These are phyloP conservation scores for Ochotona curzoniae DNA, from an alignment of 2,113 vertebrate genomes.

Conservation along the genomic window DNA sequence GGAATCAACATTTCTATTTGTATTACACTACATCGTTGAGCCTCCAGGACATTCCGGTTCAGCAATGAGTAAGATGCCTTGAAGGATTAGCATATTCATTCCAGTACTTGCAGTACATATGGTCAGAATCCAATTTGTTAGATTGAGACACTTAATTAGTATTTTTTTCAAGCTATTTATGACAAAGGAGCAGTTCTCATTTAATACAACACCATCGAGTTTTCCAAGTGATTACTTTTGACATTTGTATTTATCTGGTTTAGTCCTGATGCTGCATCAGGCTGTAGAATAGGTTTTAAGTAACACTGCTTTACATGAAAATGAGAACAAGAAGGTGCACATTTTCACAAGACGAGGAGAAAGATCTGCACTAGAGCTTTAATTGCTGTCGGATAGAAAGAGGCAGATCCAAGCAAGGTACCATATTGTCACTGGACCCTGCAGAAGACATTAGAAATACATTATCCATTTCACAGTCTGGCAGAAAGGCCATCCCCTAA, in stretches of 20 bases:
- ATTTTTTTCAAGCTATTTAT: background rate
- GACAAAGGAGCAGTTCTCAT: background rate
- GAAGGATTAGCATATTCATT: background rate
- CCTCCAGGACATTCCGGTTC: background rate
- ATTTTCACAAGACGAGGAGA: constrained; percentile 37
- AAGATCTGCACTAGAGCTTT: background rate
- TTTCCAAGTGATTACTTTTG: constrained; percentile 43
- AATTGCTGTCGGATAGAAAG: background rate
- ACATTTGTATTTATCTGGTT: background rate
- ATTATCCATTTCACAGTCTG: background rate
- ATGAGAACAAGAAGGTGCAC: background rate
- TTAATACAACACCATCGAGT: background rate
- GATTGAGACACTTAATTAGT: background rate
- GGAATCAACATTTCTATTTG: background rate
- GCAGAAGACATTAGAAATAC: background rate
- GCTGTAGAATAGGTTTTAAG: background rate
- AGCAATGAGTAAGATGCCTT: background rate
- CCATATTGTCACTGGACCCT: background rate
- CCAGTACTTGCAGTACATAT: background rate
- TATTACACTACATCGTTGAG: background rate
- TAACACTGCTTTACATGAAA: background rate
- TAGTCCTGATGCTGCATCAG: background rate
- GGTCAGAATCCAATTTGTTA: constrained; percentile 12
- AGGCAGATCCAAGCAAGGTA: background rate
- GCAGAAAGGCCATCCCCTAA: background rate